Percentiles rank a stretch among this genome's conserved stretches.
Conservation (phyloP, 2,113 vertebrate species). For the Myiopsitta monachus region DNA sequence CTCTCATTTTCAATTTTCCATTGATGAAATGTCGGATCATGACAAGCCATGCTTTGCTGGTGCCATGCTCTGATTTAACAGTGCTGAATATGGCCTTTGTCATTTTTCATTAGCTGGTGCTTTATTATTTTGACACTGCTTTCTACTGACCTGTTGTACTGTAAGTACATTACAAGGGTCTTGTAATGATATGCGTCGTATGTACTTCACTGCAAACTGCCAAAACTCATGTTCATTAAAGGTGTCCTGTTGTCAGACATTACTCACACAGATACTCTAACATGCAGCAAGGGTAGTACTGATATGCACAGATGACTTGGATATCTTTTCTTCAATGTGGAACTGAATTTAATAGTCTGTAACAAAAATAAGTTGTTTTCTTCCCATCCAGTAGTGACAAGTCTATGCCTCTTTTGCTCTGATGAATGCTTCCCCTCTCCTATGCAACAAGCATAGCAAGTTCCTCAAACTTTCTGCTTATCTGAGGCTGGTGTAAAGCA, state of each 20-base stretch:
- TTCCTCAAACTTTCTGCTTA: not conserved
- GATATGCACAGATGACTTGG: not conserved
- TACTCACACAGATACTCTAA: not conserved
- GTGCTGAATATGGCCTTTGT: not conserved
- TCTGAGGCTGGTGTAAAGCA: not conserved
- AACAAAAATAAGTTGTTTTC: not conserved
- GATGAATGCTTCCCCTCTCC: not conserved
- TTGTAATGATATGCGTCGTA: not conserved
- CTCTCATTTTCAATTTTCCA: not conserved
- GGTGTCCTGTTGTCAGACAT: not conserved
- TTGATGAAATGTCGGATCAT: not conserved
- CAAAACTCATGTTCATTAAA: not conserved
- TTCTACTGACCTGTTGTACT: not conserved
- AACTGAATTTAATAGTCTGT: not conserved
- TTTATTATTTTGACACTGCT: slow-evolving; percentile 24
- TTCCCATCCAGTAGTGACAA: not conserved
- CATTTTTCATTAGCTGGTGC: not conserved
- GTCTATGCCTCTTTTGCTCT: not conserved
- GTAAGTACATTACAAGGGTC: not conserved
- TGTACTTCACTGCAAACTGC: accelerated
- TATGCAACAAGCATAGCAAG: not conserved
- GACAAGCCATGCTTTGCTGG: not conserved
- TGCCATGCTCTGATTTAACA: not conserved
- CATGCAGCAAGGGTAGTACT: not conserved
- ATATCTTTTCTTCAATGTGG: not conserved